A percentile compares a stretch with the other conserved stretches of the same genome.
phyloP scores from a whole-genome alignment of 2,113 vertebrate species.

The Dasyurus viverrinus region DNA sequence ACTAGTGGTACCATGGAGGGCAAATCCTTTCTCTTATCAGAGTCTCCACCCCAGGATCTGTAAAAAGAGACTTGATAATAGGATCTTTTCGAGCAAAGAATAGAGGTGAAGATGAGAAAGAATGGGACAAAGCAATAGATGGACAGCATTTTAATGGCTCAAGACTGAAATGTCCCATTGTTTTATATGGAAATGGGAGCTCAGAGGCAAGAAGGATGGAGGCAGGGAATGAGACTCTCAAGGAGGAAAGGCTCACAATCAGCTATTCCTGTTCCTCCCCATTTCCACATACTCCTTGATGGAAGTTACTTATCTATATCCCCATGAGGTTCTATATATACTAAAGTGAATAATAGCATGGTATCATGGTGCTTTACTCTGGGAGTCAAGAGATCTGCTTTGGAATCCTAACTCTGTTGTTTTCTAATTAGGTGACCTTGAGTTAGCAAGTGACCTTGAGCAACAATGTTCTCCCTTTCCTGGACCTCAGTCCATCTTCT shows the following conservation, averaged over 20 bases:
- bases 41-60: background rate
- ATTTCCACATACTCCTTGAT: background rate
- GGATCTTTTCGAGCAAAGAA: background rate
- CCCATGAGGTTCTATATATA: background rate
- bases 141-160: background rate
- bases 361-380: background rate
- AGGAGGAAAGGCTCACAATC: background rate
- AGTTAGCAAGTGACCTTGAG: background rate
- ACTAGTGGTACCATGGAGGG: background rate
- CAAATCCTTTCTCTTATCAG: background rate
- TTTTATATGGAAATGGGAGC: background rate
- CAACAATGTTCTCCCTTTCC: background rate
- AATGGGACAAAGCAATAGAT: background rate
- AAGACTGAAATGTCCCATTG: background rate
- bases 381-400: background rate
- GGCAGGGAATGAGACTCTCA: background rate
- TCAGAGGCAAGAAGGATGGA: background rate
- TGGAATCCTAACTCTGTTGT: background rate
- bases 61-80: background rate
- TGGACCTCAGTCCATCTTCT: background rate
- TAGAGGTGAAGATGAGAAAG: background rate
- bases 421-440: background rate
- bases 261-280: background rate
- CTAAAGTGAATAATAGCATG: background rate
- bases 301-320: background rate